A percentile compares a stretch with the other conserved stretches of the same genome.
Evolutionary conservation across 2,797 vertebrate species (phyloP).

Genomic region (Pseudochaenichthys georgianus): DNA sequence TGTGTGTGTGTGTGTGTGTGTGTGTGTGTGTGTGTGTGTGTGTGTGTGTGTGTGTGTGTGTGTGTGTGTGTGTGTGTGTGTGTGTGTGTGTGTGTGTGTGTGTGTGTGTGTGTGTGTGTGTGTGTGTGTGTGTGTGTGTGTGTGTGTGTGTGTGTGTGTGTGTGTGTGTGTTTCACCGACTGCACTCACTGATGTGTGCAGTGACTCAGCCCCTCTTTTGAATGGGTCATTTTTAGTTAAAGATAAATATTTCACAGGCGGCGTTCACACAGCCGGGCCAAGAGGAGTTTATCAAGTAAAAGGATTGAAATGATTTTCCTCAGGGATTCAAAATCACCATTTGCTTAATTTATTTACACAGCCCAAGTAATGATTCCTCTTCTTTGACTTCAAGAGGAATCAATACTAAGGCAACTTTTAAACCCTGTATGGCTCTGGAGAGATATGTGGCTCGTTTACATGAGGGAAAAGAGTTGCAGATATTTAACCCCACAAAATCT

Average conservation of each 20-base stretch:
- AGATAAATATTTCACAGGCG: slow-evolving; percentile 38
- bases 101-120: no score
- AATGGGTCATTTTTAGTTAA: slow-evolving; percentile 40
- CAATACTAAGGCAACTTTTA: slow-evolving; percentile 4
- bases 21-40: slow-evolving; percentile 17
- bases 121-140: no score
- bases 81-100: no score
- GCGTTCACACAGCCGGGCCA: slow-evolving; percentile 16
- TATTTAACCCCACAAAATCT: not conserved
- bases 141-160: slow-evolving; percentile 18
- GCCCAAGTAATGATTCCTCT: slow-evolving; percentile 11
- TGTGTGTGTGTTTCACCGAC: slow-evolving; percentile 47
- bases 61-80: no score
- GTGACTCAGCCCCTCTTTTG: slow-evolving; percentile 30
- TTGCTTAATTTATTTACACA: slow-evolving; percentile 33
- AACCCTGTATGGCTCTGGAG: not conserved
- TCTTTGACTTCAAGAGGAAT: slow-evolving; percentile 15
- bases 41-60: no score
- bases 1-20: slow-evolving; percentile 3
- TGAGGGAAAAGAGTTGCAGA: not conserved
- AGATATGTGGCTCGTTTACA: slow-evolving; percentile 8
- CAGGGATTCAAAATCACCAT: slow-evolving; percentile 43
- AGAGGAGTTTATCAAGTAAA: slow-evolving; percentile 29
- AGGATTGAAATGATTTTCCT: slow-evolving; percentile 14
- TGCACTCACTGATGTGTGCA: slow-evolving; percentile 34